These are phyloP conservation scores for Chaenogobius annularis DNA, from an alignment of 2,113 vertebrate genomes.

Conservation along the genomic window DNA sequence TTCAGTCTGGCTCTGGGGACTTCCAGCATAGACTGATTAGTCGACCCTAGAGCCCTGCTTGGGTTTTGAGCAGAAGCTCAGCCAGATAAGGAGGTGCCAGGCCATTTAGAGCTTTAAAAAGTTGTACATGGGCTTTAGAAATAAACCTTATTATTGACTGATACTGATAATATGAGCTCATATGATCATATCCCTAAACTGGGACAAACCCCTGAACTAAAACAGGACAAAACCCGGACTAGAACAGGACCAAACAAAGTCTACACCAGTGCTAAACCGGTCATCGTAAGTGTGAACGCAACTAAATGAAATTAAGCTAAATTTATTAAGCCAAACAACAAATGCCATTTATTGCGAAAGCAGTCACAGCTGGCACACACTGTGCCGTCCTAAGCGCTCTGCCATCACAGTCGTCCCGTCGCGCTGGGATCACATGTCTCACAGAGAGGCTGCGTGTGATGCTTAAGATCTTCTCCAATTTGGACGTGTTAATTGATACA, in stretches of 20 bases:
- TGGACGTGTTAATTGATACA: constrained; percentile 64
- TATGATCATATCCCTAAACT: background rate
- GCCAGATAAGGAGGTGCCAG: too few species aligned
- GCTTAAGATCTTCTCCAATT: constrained; percentile 48
- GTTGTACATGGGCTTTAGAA: too few species aligned
- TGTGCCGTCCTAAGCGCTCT: constrained; percentile 35
- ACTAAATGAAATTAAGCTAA: background rate
- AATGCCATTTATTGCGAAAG: constrained; percentile 12
- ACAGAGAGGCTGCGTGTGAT: constrained; percentile 34
- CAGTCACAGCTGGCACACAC: constrained; percentile 1
- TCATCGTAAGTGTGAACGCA: background rate
- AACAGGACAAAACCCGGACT: background rate
- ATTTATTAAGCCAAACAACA: background rate
- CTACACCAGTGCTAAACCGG: too few species aligned
- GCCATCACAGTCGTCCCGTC: constrained; percentile 32
- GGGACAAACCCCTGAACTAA: background rate
- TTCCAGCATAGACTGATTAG: too few species aligned
- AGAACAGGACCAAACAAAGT: background rate
- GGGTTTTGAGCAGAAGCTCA: too few species aligned
- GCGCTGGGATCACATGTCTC: constrained; percentile 65
- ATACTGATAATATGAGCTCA: too few species aligned
- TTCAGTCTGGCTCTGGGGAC: too few species aligned
- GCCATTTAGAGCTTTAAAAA: too few species aligned
- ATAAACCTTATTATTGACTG: too few species aligned
- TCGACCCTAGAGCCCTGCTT: too few species aligned